These are phyloP conservation scores for Polydrusus pterygomalis DNA, from an alignment of 2,888 invertebrate species.

Conservation along the genomic window DNA sequence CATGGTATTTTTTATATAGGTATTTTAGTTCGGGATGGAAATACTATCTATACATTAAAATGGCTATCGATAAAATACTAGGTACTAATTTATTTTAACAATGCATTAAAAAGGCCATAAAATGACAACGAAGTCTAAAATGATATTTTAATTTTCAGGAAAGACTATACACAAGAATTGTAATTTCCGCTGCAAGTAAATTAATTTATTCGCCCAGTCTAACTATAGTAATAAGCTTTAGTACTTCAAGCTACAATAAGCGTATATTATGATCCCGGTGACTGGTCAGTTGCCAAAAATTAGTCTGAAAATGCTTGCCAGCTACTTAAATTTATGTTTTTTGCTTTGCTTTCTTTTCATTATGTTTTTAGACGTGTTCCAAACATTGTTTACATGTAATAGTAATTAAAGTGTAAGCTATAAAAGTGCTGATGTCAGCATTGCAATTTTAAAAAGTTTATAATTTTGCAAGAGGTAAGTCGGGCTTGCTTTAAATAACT, in stretches of 20 bases:
- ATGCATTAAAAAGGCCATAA: no score
- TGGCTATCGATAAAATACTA: no score
- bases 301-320: conserved; percentile 46
- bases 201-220: conserved; percentile 5
- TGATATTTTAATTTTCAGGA: no score
- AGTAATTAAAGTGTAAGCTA: conserved; percentile 16
- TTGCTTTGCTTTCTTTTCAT: conserved; percentile 52
- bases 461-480: neutral
- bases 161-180: no score
- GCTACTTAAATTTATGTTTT: conserved; percentile 55
- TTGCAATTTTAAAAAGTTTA: conserved; percentile 1
- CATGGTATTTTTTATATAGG: no score
- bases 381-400: conserved; percentile 49
- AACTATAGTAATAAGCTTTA: neutral
- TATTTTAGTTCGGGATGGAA: no score
- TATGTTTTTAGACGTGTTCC: conserved; percentile 47
- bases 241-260: conserved; percentile 21
- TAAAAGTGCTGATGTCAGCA: conserved; percentile 5
- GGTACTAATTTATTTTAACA: no score
- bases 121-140: no score
- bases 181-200: no score
- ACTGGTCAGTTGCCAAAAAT: conserved; percentile 54
- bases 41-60: no score
- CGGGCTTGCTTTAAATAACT: neutral
- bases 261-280: conserved; percentile 35